Conservation (phyloP, 2,797 vertebrate species). For the Sebastes kiyomatsui region DNA sequence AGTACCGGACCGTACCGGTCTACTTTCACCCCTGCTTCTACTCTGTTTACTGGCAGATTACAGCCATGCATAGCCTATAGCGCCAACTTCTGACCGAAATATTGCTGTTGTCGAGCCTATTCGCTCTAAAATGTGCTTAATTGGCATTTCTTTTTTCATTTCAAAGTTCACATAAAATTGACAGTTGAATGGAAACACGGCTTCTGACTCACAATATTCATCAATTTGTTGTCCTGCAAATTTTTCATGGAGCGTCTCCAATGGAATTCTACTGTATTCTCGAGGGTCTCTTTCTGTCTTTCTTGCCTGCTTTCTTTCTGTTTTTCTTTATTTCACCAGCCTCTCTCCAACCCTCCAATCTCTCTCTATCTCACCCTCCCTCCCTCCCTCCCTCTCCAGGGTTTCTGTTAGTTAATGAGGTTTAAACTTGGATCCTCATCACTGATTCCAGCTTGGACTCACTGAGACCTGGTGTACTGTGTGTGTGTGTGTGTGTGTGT, state of each 20-base stretch:
- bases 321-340: not conserved
- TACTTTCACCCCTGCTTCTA: no score
- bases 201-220: not conserved
- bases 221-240: not conserved
- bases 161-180: not conserved
- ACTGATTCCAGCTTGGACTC: slow-evolving; percentile 57
- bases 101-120: no score
- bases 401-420: slow-evolving; percentile 62
- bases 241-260: not conserved
- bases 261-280: not conserved
- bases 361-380: not conserved
- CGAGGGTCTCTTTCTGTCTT: not conserved
- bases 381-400: slow-evolving; percentile 11
- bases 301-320: not conserved
- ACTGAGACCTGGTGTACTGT: slow-evolving; percentile 13
- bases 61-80: not conserved
- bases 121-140: no score
- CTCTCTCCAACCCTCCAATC: not conserved
- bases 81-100: not conserved
- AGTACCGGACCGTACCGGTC: no score
- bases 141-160: not conserved
- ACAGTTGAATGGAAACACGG: not conserved
- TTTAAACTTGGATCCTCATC: slow-evolving; percentile 61
- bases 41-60: not conserved
- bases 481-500: not conserved